These are phyloP conservation scores for Himantopus leucocephalus DNA, from an alignment of 2,113 vertebrate species.

Conservation along the genomic window DNA sequence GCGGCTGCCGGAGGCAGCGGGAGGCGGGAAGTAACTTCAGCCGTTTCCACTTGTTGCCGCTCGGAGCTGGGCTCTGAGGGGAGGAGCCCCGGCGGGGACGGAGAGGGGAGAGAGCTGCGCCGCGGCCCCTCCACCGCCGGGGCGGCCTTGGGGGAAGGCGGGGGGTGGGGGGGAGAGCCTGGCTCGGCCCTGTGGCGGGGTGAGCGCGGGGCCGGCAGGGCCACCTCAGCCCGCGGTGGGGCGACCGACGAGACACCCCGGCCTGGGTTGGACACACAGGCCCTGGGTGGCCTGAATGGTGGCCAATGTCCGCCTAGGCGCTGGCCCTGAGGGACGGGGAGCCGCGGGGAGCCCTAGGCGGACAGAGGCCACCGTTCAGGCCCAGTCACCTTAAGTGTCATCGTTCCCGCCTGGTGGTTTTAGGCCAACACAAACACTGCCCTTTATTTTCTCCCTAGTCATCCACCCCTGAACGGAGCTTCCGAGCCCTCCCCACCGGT, in stretches of 20 bases:
- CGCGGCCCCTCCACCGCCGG: not conserved
- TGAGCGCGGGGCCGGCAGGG: not conserved
- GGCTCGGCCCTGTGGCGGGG: not conserved
- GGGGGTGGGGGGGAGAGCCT: too few relatives aligned
- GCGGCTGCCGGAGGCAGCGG: not conserved
- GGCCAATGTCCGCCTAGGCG: accelerated
- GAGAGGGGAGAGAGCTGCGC: not conserved
- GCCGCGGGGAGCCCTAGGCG: not conserved
- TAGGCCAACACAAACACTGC: not conserved
- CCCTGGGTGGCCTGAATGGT: not conserved
- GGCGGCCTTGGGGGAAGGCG: not conserved
- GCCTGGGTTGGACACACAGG: not conserved
- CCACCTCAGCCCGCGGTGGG: not conserved
- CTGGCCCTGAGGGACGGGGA: not conserved
- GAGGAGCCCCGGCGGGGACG: not conserved
- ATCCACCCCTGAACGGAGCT: not conserved
- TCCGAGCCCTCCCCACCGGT: accelerated
- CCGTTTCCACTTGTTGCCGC: conserved; percentile 34
- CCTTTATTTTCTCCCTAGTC: too few relatives aligned
- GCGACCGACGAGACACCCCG: not conserved
- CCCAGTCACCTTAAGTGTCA: not conserved
- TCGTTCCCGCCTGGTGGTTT: not conserved
- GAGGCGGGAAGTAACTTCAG: not conserved
- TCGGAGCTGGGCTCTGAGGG: not conserved
- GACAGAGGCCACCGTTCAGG: not conserved